A percentile compares a stretch with the other conserved stretches of the same genome.
Evolutionary conservation across 2,113 vertebrate genomes (phyloP).

Genomic region (Silurus glanis): DNA sequence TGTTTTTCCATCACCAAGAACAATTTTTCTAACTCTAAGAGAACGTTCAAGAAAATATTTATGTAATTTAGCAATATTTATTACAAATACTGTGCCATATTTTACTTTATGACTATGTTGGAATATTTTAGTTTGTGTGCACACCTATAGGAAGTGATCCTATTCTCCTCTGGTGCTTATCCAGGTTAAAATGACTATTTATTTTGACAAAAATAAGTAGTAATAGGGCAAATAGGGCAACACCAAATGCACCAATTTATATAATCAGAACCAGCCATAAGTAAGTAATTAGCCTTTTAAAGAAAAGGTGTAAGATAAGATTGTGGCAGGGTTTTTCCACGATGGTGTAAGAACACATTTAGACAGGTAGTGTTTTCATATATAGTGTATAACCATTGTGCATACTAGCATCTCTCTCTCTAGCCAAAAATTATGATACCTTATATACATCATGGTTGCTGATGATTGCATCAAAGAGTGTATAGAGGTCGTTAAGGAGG

Average conservation of each 20-base stretch:
- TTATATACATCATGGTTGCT: conserved; percentile 81
- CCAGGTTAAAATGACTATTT: not conserved
- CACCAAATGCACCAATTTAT: not conserved
- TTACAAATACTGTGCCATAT: not conserved
- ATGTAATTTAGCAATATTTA: not conserved
- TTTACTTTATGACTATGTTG: not conserved
- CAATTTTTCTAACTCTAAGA: not conserved
- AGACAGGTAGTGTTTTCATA: not conserved
- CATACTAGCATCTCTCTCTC: not conserved
- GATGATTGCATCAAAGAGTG: conserved; percentile 78
- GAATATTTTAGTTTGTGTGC: not conserved
- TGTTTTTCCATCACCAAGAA: not conserved
- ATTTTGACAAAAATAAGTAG: not conserved
- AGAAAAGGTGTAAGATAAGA: not conserved
- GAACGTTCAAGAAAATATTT: not conserved
- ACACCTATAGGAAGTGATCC: not conserved
- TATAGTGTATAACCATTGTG: not conserved
- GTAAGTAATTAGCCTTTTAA: not conserved
- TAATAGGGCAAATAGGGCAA: not conserved
- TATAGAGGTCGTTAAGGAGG: conserved; percentile 81
- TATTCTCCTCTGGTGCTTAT: not conserved
- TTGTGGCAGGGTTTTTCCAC: not conserved
- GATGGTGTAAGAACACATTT: not conserved
- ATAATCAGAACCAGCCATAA: not conserved
- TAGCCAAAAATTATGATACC: conserved; percentile 56